Conservation (phyloP, 2,888 invertebrate genomes). For the Eurois occulta region DNA sequence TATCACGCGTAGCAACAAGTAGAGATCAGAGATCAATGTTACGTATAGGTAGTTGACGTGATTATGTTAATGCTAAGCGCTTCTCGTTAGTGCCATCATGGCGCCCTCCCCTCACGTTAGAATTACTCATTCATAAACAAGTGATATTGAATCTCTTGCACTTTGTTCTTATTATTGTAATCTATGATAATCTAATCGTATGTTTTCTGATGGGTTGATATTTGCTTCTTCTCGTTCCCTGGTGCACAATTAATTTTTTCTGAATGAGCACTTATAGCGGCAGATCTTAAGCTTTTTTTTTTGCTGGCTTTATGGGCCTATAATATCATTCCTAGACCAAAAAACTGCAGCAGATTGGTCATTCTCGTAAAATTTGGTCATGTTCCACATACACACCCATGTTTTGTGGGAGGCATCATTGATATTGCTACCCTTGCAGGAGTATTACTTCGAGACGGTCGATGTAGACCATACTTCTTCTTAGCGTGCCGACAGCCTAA, state of each 20-base stretch:
- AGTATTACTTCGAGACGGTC: neutral
- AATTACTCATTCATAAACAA: conserved; percentile 28
- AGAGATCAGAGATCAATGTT: conserved; percentile 38
- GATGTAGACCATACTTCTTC: neutral
- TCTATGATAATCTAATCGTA: neutral
- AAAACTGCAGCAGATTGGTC: neutral
- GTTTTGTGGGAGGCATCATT: neutral
- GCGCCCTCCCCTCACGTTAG: neutral
- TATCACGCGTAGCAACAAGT: conserved; percentile 24
- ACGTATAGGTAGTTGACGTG: conserved; percentile 15
- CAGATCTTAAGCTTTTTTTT: neutral
- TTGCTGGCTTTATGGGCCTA: neutral
- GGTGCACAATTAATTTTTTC: neutral
- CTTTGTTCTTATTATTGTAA: neutral
- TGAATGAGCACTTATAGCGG: neutral
- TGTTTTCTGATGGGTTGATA: neutral
- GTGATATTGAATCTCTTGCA: conserved; percentile 8
- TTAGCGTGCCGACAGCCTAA: neutral
- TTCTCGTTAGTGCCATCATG: neutral
- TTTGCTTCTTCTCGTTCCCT: neutral
- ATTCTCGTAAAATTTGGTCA: neutral
- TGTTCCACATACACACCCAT: neutral
- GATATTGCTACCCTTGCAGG: neutral
- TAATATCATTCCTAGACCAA: neutral
- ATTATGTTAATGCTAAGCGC: neutral